Evolutionary conservation across 2,888 invertebrate species (phyloP).

Genomic region (Subacronicta megacephala): DNA sequence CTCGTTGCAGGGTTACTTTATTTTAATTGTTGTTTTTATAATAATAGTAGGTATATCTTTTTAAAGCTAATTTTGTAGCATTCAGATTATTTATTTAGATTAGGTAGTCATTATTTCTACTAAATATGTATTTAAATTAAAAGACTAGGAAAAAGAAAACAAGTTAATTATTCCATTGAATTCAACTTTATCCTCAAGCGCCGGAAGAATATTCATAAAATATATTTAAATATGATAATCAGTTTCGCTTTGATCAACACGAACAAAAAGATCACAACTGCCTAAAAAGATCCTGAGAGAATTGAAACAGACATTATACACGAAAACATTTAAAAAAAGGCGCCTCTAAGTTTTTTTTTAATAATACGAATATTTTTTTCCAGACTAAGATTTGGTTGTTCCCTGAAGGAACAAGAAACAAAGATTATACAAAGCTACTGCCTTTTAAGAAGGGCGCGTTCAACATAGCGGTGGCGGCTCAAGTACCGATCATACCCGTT

Average conservation of each 20-base stretch:
- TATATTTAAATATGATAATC: conserved; percentile 19
- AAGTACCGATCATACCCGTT: conserved; percentile 91
- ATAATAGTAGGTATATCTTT: too few species aligned
- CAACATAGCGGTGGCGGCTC: conserved; percentile 91
- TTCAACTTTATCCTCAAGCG: not conserved
- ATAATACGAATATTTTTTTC: conserved; percentile 54
- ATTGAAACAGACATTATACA: conserved; percentile 73
- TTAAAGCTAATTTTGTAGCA: too few species aligned
- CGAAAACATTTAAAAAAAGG: conserved; percentile 52
- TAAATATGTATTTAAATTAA: not conserved
- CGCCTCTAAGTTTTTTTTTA: conserved; percentile 18
- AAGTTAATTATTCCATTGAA: not conserved
- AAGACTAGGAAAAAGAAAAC: not conserved
- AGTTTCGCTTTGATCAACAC: conserved; percentile 35
- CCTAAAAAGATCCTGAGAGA: conserved; percentile 77
- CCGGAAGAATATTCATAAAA: conserved; percentile 3
- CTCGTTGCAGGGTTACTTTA: conserved; percentile 10
- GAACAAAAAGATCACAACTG: conserved; percentile 75
- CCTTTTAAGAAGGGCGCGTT: conserved; percentile 94
- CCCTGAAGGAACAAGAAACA: conserved; percentile 92
- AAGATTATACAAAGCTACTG: conserved; percentile 83
- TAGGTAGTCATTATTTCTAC: not conserved
- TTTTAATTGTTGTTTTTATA: conserved; percentile 6
- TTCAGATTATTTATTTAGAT: not conserved
- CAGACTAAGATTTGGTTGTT: conserved; percentile 92